Conservation (phyloP, 2,888 invertebrate species). For the Chirona hameri region DNA sequence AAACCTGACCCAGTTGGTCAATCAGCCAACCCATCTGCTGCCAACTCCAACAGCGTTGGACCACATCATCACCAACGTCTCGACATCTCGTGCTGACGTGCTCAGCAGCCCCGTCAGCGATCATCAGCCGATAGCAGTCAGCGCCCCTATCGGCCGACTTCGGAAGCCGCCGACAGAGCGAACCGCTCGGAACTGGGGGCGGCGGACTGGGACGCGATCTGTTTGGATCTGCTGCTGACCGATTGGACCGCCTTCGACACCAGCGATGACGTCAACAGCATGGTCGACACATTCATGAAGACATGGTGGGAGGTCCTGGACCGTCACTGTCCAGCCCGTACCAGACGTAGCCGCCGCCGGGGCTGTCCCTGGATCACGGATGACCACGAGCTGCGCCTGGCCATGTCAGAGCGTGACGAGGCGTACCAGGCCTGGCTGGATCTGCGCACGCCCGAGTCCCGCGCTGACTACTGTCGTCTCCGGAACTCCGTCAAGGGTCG, state of each 20-base stretch:
- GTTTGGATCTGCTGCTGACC: background rate
- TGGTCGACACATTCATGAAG: background rate
- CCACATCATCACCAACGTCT: background rate
- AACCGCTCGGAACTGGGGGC: constrained; percentile 42
- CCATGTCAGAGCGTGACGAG: no score
- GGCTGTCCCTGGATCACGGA: no score
- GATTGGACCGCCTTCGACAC: background rate
- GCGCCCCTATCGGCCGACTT: background rate
- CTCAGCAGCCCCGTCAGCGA: background rate
- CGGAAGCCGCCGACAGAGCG: background rate
- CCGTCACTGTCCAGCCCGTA: no score
- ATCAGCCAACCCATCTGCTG: background rate
- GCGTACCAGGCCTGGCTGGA: no score
- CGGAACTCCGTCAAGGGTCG: no score
- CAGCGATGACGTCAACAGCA: background rate
- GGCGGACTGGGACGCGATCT: background rate
- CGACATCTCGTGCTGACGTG: no score
- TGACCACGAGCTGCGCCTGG: no score
- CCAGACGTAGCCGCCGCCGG: no score
- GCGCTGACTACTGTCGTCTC: no score
- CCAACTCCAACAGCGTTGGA: background rate
- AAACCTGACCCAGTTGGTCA: background rate
- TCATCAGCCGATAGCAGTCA: background rate
- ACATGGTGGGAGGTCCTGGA: background rate
- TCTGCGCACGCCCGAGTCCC: no score